A percentile compares a stretch with the other conserved stretches of the same genome.
Evolutionary conservation across 1,140 invertebrate species (phyloP).

Genomic region (Saccostrea echinata): DNA sequence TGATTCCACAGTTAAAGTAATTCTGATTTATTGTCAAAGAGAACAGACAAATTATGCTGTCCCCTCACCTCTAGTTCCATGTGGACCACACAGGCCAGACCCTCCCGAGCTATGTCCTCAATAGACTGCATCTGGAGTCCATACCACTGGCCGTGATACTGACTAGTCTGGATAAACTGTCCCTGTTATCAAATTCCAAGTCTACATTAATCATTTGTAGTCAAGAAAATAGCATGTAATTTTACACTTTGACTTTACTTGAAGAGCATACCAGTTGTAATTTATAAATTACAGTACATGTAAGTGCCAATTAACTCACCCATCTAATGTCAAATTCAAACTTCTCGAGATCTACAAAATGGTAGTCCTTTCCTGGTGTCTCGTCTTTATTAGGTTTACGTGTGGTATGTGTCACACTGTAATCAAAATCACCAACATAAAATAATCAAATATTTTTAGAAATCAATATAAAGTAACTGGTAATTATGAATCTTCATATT

Average conservation of each 20-base stretch:
- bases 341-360: slow-evolving; percentile 77
- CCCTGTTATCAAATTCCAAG: slow-evolving; percentile 70
- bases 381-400: slow-evolving; percentile 72
- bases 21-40: too few species aligned
- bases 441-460: too few species aligned
- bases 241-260: too few species aligned
- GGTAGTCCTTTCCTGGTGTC: slow-evolving; percentile 74
- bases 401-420: slow-evolving; percentile 77
- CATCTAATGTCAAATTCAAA: slow-evolving; percentile 79
- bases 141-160: slow-evolving; percentile 76
- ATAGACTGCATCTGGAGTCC: slow-evolving; percentile 78
- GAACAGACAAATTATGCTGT: too few species aligned
- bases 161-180: slow-evolving; percentile 76
- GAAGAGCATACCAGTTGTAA: too few species aligned
- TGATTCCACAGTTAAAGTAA: too few species aligned
- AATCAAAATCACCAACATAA: not conserved
- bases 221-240: too few species aligned
- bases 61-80: slow-evolving; percentile 79
- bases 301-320: slow-evolving; percentile 70
- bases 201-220: too few species aligned
- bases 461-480: too few species aligned
- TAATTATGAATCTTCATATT: too few species aligned
- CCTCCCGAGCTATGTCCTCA: slow-evolving; percentile 78
- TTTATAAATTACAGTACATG: too few species aligned
- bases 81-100: slow-evolving; percentile 79